Evolutionary conservation across 2,888 invertebrate genomes (phyloP), one percentile per base, ranked within the genome.

Genomic region (Mylabris sibirica): DNA sequence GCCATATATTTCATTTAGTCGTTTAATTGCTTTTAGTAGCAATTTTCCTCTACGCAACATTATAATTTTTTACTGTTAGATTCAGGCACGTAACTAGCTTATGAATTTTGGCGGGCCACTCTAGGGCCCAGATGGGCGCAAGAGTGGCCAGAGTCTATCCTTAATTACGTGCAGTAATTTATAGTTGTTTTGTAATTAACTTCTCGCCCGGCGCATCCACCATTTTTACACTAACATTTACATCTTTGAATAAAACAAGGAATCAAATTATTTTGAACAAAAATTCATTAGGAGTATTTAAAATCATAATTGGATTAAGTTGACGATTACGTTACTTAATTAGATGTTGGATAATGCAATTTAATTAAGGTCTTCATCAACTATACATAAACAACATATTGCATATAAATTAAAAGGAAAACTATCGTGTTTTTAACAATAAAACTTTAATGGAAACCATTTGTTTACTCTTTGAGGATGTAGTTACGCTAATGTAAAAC

Each of bases 11-110:
- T 49, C 49, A 49, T 49, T 49, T 49, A 49, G 49, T 49, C 49
- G 11, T 49, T 49, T 49, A 49, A 49, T 49, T 49, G 49, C 49
- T 49, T 49, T 49, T 20, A 49, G 49, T 49, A 49, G 49, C 49
- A 49, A 49, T 49, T 22, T 20, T 20, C 49, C 20, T 49, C 8
- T 2, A 20, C 9, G 20, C 49, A 22, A 49, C 20, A 49, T 49
- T 11, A 20, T 49, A 3, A 20, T 20, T 49, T 44, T n/a, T 35
- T 35, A 3, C 12, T 44, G 17, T 44, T 44, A 2, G 41, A 4
- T 44, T 44, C 1, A 44, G 6, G 41, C 5, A n/a, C n/a, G n/a
- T n/a, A n/a, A n/a, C n/a, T n/a, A n/a, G n/a, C n/a, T n/a, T n/a
- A n/a, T n/a, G n/a, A n/a, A n/a, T n/a, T n/a, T n/a, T n/a, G n/a